A percentile compares a stretch with the other conserved stretches of the same genome.
These are phyloP conservation scores for Exephanes ischioxanthus DNA, from an alignment of 2,888 invertebrate species.

Conservation along the genomic window DNA sequence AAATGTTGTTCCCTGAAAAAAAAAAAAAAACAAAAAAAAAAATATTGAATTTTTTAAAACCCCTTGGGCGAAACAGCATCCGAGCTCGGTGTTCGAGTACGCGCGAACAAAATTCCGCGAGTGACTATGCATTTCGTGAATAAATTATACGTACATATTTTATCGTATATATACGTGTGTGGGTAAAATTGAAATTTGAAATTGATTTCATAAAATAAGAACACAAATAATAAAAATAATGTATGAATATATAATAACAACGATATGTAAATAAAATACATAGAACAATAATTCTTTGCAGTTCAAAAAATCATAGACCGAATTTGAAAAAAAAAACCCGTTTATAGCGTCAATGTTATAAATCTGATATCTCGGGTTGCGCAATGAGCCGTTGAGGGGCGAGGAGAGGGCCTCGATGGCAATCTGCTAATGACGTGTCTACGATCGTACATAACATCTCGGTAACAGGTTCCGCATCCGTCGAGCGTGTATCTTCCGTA, in stretches of 20 bases:
- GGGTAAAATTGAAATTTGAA: no score
- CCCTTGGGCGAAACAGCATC: neutral
- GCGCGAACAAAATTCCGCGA: neutral
- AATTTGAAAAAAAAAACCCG: no score
- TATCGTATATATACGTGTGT: no score
- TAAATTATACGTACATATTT: no score
- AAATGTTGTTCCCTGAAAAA: neutral
- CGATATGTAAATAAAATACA: no score
- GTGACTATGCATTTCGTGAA: no score
- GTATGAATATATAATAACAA: no score
- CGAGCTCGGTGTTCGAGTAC: neutral
- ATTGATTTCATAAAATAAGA: no score
- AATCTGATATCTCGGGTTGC: neutral
- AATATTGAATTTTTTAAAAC: neutral
- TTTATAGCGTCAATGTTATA: neutral
- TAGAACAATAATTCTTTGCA: no score
- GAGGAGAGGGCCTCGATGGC: neutral
- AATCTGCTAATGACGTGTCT: conserved; percentile 16
- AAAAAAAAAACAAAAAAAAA: no score
- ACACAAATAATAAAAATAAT: no score
- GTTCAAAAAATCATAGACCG: no score
- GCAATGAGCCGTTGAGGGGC: neutral
- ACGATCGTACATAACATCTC: neutral
- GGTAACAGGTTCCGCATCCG: neutral
- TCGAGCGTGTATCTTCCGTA: neutral